Evolutionary conservation across 2,113 vertebrate genomes (phyloP), one percentile per base, ranked within the genome.

Genomic region (Stercorarius parasiticus): DNA sequence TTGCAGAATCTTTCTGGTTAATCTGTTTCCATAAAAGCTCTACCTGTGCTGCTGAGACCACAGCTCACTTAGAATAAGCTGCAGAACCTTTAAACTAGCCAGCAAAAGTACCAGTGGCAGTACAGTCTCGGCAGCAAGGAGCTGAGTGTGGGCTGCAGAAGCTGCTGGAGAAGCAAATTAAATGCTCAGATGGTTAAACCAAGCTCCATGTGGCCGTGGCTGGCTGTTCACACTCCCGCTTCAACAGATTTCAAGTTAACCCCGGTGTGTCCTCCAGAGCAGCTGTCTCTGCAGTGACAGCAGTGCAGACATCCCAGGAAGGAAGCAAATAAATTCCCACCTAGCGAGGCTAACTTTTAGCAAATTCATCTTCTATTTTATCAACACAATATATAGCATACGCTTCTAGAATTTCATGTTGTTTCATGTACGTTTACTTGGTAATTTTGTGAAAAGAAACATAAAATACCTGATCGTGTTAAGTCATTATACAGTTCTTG

Each of bases 391-490:
- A 86, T 70, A 79, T 78, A 93, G 69, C 86, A 83, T 72, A 86
- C n/a, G 58, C 90, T 93, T 97, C 49, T 86, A 76, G 92, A 97
- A 97, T 94, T 89, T 91, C 49, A 32, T 90, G 34, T 62, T 93
- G 58, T 94, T 97, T 97, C 61, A 72, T 70, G 25, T 59, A 53
- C 55, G 38, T 89, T 95, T 97, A 90, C 45, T 88, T 94, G 70
- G 84, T 86, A 96, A 80, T 97, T 97, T 95, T 96, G 36, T 95
- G 85, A 93, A 97, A 93, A 93, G 74, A 97, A 91, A 95, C 32
- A 32, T 55, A 95, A 96, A 88, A 93, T 95, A 67, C 61, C 84
- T 96, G 96, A 43, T 97, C 50, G 65, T 73, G 61, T 88, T 90
- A 97, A 97, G 93, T 86, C 80, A 93, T 94, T 96, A 70, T 94